Conservation (phyloP, 2,113 vertebrate genomes). For the Xiphophorus hellerii region DNA sequence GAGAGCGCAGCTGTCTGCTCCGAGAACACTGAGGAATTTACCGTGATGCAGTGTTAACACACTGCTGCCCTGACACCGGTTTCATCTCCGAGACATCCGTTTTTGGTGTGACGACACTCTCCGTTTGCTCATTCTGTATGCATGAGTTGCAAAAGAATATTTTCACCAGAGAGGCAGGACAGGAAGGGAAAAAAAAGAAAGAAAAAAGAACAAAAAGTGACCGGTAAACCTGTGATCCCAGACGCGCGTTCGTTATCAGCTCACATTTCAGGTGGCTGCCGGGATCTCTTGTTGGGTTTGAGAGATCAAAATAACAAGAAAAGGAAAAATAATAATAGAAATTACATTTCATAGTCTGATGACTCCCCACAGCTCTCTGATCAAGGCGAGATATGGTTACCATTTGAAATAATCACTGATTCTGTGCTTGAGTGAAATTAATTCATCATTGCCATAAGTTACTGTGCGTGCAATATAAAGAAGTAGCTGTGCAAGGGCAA, state of each 20-base stretch:
- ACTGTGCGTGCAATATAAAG: conserved; percentile 86
- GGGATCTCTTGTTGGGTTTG: conserved; percentile 60
- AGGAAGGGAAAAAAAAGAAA: background rate
- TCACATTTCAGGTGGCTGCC: conserved; percentile 70
- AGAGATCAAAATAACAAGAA: conserved; percentile 58
- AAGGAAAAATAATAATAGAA: conserved; percentile 60
- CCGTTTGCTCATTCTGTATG: conserved; percentile 44
- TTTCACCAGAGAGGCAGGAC: conserved; percentile 41
- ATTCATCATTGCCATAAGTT: conserved; percentile 91
- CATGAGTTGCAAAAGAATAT: conserved; percentile 59
- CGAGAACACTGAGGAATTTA: conserved; percentile 60
- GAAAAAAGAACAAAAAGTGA: conserved; percentile 6
- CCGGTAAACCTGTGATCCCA: conserved; percentile 72
- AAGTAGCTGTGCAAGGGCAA: conserved; percentile 69
- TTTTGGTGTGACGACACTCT: conserved; percentile 38
- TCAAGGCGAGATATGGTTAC: conserved; percentile 80
- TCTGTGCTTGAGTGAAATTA: conserved; percentile 90
- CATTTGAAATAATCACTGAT: conserved; percentile 88
- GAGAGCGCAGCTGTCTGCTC: conserved; percentile 67
- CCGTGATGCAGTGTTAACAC: conserved; percentile 46
- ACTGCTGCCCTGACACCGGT: conserved; percentile 38
- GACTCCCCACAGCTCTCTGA: conserved; percentile 71
- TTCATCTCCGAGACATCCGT: conserved; percentile 46
- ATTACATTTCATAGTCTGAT: conserved; percentile 77
- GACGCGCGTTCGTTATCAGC: conserved; percentile 72